Evolutionary conservation across 2,797 vertebrate genomes (phyloP).

Genomic region (Mormyrus proboscirostris): DNA sequence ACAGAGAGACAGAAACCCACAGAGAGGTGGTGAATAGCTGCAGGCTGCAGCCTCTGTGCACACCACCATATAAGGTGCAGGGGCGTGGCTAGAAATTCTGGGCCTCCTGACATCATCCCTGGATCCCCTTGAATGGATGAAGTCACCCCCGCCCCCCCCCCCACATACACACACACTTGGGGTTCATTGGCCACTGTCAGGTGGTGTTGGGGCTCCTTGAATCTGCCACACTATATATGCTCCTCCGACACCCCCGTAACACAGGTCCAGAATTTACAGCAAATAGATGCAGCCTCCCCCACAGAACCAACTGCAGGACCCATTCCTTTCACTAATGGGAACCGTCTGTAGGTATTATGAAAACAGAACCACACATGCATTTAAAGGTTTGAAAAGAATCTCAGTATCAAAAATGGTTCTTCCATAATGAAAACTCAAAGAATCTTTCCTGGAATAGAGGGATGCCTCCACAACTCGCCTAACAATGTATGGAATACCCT

Average conservation of each 20-base stretch:
- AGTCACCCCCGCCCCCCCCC: no score
- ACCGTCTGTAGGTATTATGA: not conserved
- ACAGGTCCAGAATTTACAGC: not conserved
- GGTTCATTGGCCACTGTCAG: no score
- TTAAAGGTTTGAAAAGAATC: not conserved
- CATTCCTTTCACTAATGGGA: not conserved
- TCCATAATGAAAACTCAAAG: not conserved
- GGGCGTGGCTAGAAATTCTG: not conserved
- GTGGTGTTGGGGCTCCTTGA: not conserved
- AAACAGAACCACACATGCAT: not conserved
- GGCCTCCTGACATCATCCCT: not conserved
- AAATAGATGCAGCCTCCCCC: not conserved
- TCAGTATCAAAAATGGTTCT: not conserved
- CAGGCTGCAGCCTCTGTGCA: not conserved
- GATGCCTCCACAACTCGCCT: not conserved
- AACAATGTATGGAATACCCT: not conserved
- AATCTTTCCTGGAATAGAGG: not conserved
- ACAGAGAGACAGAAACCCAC: no score
- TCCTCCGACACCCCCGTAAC: not conserved
- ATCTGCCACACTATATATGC: not conserved
- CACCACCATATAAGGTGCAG: not conserved
- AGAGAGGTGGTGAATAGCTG: no score
- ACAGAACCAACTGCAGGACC: not conserved
- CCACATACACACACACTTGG: no score
- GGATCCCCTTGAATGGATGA: no score